phyloP scores from a whole-genome alignment of 2,797 vertebrate genomes.

The Muscicapa comitata region DNA sequence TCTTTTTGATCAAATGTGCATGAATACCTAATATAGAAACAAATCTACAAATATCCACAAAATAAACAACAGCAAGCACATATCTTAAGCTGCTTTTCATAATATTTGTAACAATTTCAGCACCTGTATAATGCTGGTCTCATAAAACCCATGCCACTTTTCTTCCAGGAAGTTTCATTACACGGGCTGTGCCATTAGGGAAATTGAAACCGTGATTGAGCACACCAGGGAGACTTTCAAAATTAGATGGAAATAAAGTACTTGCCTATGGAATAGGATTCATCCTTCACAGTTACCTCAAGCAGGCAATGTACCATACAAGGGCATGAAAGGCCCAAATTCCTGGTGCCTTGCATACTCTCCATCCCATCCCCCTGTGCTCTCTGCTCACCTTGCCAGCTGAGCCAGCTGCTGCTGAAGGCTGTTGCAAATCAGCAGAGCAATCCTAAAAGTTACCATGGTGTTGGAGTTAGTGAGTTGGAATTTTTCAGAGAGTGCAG shows the following conservation, averaged over 20 bases:
- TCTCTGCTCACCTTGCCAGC: background rate
- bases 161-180: background rate
- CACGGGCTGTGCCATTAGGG: background rate
- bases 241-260: background rate
- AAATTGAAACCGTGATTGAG: background rate
- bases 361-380: background rate
- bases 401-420: background rate
- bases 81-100: background rate
- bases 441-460: background rate
- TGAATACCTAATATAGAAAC: background rate
- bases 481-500: too few relatives aligned
- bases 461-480: too few relatives aligned
- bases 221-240: background rate
- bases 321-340: background rate
- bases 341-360: background rate
- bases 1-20: background rate
- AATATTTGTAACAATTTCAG: background rate
- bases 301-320: background rate
- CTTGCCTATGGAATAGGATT: background rate
- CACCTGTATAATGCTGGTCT: background rate
- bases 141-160: background rate
- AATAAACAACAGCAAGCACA: background rate
- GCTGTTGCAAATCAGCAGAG: background rate
- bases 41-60: background rate
- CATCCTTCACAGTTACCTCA: background rate